Percentiles rank a stretch among this genome's conserved stretches.
Evolutionary conservation across 2,888 invertebrate species (phyloP).

Genomic region (Monopis laevigella): DNA sequence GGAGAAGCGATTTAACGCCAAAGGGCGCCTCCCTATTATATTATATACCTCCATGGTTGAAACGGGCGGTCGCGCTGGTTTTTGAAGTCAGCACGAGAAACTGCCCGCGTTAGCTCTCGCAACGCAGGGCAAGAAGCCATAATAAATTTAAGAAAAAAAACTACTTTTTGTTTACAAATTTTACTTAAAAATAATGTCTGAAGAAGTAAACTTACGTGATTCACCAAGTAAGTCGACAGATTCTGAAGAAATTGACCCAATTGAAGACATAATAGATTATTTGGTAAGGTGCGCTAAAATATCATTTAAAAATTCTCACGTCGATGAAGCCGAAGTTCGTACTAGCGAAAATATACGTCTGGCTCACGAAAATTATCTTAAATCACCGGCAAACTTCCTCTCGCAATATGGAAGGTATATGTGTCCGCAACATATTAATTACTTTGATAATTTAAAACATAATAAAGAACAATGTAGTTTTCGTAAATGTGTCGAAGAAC

Average conservation of each 20-base stretch:
- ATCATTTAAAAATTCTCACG: slow-evolving; percentile 84
- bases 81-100: no score
- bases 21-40: no score
- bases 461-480: slow-evolving; percentile 62
- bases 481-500: slow-evolving; percentile 69
- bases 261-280: slow-evolving; percentile 69
- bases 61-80: no score
- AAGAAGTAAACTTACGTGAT: no score
- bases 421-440: slow-evolving; percentile 72
- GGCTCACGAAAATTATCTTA: slow-evolving; percentile 70
- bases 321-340: slow-evolving; percentile 78
- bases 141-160: no score
- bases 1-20: no score
- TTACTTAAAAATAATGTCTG: background rate
- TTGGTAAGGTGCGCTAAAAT: slow-evolving; percentile 70
- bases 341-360: slow-evolving; percentile 75
- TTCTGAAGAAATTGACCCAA: slow-evolving; percentile 37
- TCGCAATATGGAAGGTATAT: slow-evolving; percentile 80
- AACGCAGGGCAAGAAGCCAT: no score
- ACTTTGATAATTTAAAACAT: slow-evolving; percentile 64
- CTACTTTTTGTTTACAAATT: no score
- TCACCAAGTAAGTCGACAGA: no score
- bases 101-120: no score
- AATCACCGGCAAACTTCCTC: slow-evolving; percentile 77
- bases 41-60: no score